phyloP scores from a whole-genome alignment of 2,113 vertebrate species.

The Myocastor coypus region DNA sequence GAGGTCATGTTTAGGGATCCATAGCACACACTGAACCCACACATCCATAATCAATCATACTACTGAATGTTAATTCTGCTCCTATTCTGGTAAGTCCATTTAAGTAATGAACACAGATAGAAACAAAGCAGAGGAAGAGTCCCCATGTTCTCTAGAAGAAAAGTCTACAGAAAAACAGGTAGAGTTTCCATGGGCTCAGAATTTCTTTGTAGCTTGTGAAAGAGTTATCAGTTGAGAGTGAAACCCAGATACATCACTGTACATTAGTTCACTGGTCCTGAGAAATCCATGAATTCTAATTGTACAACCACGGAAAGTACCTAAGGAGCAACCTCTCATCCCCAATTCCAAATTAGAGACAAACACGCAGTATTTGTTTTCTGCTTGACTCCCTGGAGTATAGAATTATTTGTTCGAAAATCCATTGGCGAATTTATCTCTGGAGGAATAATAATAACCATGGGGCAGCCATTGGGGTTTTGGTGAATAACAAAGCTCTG shows the following conservation, averaged over 20 bases:
- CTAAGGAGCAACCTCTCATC: neutral
- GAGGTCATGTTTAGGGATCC: neutral
- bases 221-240: neutral
- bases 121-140: neutral
- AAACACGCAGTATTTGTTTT: neutral
- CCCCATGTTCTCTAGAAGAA: neutral
- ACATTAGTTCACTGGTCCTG: neutral
- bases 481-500: neutral
- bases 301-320: neutral
- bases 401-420: neutral
- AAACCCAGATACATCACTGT: neutral
- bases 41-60: neutral
- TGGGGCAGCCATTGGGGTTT: neutral
- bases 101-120: neutral
- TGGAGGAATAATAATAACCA: neutral
- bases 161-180: neutral
- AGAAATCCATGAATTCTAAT: neutral
- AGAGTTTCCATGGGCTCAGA: neutral
- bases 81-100: neutral
- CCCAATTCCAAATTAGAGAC: slow-evolving; percentile 18
- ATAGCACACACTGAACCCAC: neutral
- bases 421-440: neutral
- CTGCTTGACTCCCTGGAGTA: neutral
- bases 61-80: neutral
- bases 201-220: neutral